Percentiles rank a stretch among this genome's conserved stretches.
Evolutionary conservation across 2,113 vertebrate genomes (phyloP).

Genomic region (Telmatochromis sp.): DNA sequence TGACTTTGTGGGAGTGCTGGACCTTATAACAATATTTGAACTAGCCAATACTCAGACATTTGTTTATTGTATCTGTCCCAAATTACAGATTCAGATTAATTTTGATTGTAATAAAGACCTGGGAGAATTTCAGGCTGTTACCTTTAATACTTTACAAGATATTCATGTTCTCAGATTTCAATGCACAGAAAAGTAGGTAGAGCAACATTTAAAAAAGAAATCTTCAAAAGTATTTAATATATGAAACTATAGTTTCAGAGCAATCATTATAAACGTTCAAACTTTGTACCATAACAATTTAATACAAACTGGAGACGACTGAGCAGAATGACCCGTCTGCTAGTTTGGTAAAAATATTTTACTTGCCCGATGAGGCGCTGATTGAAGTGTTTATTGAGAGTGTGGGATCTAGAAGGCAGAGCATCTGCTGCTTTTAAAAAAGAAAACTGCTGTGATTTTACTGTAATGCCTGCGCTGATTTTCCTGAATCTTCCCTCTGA

Average conservation of each 20-base stretch:
- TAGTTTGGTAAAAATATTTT: neutral
- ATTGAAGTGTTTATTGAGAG: neutral
- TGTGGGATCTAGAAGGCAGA: rapidly evolving
- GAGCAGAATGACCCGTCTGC: neutral
- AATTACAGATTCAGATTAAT: neutral
- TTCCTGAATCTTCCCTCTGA: too few relatives aligned
- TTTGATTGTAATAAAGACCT: neutral
- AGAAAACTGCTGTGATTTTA: rapidly evolving
- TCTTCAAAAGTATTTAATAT: neutral
- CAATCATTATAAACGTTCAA: rapidly evolving
- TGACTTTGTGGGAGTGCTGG: neutral
- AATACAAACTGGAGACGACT: neutral
- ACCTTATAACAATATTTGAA: neutral
- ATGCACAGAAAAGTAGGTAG: rapidly evolving
- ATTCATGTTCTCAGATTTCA: neutral
- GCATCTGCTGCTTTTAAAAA: rapidly evolving
- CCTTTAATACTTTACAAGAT: neutral
- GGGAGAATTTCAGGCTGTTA: neutral
- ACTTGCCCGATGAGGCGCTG: neutral
- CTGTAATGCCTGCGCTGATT: too few relatives aligned
- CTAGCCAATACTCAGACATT: neutral
- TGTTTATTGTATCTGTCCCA: neutral
- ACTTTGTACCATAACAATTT: neutral
- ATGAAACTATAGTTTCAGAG: rapidly evolving
- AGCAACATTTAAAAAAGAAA: neutral